Conservation (phyloP, 2,888 invertebrate species). For the Blera fallax region DNA sequence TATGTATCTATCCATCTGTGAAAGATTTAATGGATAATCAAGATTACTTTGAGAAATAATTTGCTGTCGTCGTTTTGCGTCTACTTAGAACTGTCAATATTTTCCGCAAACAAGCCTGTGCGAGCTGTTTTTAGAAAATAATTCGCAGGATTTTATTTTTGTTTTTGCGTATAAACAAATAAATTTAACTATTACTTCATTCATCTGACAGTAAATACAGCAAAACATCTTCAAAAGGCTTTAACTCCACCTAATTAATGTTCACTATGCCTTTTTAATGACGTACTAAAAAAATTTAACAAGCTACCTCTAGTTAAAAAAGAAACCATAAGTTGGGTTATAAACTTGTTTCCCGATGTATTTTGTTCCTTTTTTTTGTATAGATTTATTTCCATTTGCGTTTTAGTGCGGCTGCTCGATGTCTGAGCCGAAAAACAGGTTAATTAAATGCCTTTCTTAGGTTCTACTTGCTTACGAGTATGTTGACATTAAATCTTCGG, state of each 20-base stretch:
- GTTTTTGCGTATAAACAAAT: too few relatives aligned
- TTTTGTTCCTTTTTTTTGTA: too few relatives aligned
- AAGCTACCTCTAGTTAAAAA: not conserved
- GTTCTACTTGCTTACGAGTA: not conserved
- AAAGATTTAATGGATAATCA: too few relatives aligned
- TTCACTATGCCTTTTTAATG: not conserved
- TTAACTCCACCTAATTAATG: not conserved
- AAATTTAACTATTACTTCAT: not conserved
- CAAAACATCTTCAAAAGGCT: not conserved
- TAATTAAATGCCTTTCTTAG: constrained; percentile 1
- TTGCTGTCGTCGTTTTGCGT: too few relatives aligned
- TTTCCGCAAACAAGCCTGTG: too few relatives aligned
- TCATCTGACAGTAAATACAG: not conserved
- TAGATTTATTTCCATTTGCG: not conserved
- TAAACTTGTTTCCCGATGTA: not conserved
- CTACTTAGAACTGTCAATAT: too few relatives aligned
- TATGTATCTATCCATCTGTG: too few relatives aligned
- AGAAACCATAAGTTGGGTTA: not conserved
- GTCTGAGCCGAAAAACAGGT: constrained; percentile 9
- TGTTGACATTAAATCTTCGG: constrained; percentile 25
- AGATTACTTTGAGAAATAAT: too few relatives aligned
- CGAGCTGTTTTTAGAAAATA: too few relatives aligned
- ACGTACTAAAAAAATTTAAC: not conserved
- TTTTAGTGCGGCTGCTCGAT: not conserved
- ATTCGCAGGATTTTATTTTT: too few relatives aligned